Evolutionary conservation across 2,888 invertebrate species (phyloP), one percentile per base, ranked within the genome.

Genomic region (Papilio gigon): DNA sequence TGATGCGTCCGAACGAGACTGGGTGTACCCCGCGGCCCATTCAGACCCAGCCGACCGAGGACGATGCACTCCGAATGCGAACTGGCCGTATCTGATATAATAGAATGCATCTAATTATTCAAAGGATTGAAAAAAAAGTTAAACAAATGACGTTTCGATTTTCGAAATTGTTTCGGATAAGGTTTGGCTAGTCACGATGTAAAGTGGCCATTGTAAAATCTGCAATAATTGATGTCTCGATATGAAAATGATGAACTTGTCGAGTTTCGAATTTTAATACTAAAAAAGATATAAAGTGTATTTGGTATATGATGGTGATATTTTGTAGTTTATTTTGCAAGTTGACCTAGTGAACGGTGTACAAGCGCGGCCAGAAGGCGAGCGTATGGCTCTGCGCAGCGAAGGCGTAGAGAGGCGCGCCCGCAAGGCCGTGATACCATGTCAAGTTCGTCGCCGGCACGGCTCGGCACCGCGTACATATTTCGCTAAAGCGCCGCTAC

Each of bases 401-500:
- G 30, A 22, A 30, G 9, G n/a, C n/a, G n/a, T n/a, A n/a, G n/a
- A n/a, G n/a, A n/a, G n/a, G 17, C 30, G 9, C 17, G 59, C n/a
- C 72, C 71, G 78, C 83, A 81, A 81, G 82, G 82, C 80, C 83
- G 82, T 78, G 85, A 82, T 82, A 77, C 76, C 89, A 89, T 89
- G 91, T 91, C 89, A 90, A 90, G 90, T 90, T 89, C 90, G 89
- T 87, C 86, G 86, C 83, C 79, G 80, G 77, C 47, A 47, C 11
- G 22, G 47, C 22, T 22, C 47, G 47, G 47, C 83, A 84, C 85
- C 85, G 83, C 86, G 86, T 86, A 88, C 88, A 87, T 85, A 87
- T 86, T 89, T 88, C 84, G 87, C 84, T 88, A 88, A 90, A 90
- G 85, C 87, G 87, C 82, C 82, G 86, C 88, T 87, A 91, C 90